Percentiles rank a stretch among this genome's conserved stretches.
phyloP scores from a whole-genome alignment of 2,113 vertebrate species.

The Coturnix japonica region DNA sequence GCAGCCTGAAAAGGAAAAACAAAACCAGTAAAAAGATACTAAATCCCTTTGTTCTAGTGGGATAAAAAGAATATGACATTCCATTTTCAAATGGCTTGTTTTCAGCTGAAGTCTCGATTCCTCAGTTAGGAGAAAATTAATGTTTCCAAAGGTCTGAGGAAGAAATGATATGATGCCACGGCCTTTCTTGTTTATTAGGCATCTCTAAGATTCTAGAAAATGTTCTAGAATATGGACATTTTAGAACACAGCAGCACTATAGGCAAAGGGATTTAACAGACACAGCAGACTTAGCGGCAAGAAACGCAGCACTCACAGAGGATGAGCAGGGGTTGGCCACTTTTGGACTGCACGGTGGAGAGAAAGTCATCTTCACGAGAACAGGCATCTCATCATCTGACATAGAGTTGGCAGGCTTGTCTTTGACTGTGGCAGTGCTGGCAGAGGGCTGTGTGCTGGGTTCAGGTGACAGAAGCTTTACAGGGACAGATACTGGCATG shows the following conservation, averaged over 20 bases:
- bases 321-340: slow-evolving; percentile 79
- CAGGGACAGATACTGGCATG: slow-evolving; percentile 92
- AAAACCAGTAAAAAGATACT: slow-evolving; percentile 49
- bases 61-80: not conserved
- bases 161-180: not conserved
- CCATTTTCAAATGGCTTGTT: slow-evolving; percentile 10
- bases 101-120: slow-evolving; percentile 1
- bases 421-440: slow-evolving; percentile 78
- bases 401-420: slow-evolving; percentile 81
- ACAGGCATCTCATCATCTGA: slow-evolving; percentile 88
- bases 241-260: slow-evolving; percentile 36
- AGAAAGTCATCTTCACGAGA: slow-evolving; percentile 86
- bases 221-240: not conserved
- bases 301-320: slow-evolving; percentile 86
- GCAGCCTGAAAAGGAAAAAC: slow-evolving; percentile 58
- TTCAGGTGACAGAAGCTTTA: slow-evolving; percentile 84
- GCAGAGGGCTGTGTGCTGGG: slow-evolving; percentile 80
- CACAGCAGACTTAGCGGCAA: slow-evolving; percentile 71
- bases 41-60: slow-evolving; percentile 74
- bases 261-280: slow-evolving; percentile 80
- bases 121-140: not conserved
- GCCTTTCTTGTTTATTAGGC: not conserved
- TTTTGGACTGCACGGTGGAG: slow-evolving; percentile 81
- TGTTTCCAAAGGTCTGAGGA: not conserved
- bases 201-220: not conserved